phyloP scores from a whole-genome alignment of 2,113 vertebrate genomes.

The Telmatochromis sp. region DNA sequence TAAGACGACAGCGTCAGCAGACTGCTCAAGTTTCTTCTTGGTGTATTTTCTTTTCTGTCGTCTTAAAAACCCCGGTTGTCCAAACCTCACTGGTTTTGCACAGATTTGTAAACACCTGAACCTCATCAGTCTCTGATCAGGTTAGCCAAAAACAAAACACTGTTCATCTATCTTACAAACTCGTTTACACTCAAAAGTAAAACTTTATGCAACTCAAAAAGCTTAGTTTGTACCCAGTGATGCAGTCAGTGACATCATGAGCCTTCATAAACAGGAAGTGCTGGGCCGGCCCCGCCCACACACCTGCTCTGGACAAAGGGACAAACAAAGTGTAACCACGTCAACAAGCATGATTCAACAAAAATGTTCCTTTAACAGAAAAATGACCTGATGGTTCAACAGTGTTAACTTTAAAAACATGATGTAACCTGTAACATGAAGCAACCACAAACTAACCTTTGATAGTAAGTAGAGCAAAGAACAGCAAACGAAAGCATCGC shows the following conservation, averaged over 20 bases:
- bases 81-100: background rate
- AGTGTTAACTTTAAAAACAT: background rate
- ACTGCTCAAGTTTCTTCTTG: background rate
- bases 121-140: background rate
- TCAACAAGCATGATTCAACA: rapidly evolving
- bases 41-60: rapidly evolving
- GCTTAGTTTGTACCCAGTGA: background rate
- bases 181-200: background rate
- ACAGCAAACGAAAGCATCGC: rapidly evolving
- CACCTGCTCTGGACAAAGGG: background rate
- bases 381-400: background rate
- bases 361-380: background rate
- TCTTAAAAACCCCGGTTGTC: background rate
- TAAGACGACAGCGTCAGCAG: background rate
- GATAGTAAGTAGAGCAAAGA: background rate
- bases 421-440: rapidly evolving
- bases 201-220: background rate
- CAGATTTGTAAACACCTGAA: background rate
- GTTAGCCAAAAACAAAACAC: background rate
- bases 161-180: background rate
- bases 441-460: background rate
- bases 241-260: background rate
- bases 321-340: background rate
- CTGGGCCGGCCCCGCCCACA: background rate
- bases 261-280: background rate